Evolutionary conservation across 2,113 vertebrate species (phyloP).

Genomic region (Brachionichthys hirsutus): DNA sequence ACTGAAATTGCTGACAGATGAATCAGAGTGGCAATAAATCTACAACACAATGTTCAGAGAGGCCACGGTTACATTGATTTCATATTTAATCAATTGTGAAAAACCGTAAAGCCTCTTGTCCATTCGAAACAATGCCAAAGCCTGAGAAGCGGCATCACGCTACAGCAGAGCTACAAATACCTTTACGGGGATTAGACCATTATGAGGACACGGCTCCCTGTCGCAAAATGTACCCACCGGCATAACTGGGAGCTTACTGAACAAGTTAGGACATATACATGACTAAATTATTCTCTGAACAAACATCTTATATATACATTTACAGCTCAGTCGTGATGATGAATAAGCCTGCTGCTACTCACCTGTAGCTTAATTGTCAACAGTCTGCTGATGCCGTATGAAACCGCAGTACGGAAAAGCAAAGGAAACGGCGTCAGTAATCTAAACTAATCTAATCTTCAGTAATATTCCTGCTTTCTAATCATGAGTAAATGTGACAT

Average conservation of each 20-base stretch:
- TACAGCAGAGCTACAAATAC: slow-evolving; percentile 4
- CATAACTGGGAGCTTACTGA: slow-evolving; percentile 22
- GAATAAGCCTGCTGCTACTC: too few species aligned
- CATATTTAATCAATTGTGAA: slow-evolving; percentile 15
- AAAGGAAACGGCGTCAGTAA: too few species aligned
- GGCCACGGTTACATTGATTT: slow-evolving; percentile 24
- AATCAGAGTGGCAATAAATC: slow-evolving; percentile 50
- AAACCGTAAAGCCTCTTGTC: slow-evolving; percentile 11
- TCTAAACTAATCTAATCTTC: too few species aligned
- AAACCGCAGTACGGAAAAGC: too few species aligned
- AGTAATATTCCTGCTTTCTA: too few species aligned
- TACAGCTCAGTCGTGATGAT: too few species aligned
- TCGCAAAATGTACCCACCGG: slow-evolving; percentile 13
- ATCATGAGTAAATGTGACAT: too few species aligned
- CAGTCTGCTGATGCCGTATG: too few species aligned
- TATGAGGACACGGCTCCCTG: slow-evolving; percentile 3
- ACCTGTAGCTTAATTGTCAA: too few species aligned
- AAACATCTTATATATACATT: neutral
- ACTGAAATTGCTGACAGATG: slow-evolving; percentile 35
- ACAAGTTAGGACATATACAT: slow-evolving; percentile 10
- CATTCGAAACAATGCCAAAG: slow-evolving; percentile 4
- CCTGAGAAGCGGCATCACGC: slow-evolving; percentile 1
- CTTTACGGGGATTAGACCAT: slow-evolving; percentile 1
- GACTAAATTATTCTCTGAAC: slow-evolving; percentile 5
- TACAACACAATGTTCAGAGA: slow-evolving; percentile 33